Conservation (phyloP, 2,113 vertebrate species). For the Brienomyrus longianalis region DNA sequence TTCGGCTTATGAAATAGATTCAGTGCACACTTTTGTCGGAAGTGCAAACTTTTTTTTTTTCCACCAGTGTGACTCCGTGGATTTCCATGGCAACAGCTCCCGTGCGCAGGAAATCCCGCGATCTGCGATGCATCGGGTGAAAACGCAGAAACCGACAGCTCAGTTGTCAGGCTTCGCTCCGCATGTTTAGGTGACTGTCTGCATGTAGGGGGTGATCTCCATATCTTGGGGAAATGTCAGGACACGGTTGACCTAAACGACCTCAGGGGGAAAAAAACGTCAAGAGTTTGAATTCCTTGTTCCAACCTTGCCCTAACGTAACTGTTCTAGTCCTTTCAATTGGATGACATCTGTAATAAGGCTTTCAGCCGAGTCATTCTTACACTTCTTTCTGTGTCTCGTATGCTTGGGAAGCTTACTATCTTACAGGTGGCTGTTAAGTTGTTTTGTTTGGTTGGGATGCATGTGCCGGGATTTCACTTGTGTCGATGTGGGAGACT, state of each 20-base stretch:
- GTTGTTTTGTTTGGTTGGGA: background rate
- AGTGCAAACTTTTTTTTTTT: background rate
- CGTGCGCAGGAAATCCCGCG: background rate
- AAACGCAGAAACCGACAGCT: background rate
- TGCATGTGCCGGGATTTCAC: background rate
- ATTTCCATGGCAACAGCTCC: slow-evolving; percentile 16
- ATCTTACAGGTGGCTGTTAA: background rate
- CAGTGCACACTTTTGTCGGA: background rate
- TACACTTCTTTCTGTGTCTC: background rate
- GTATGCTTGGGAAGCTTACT: background rate
- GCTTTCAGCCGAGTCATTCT: background rate
- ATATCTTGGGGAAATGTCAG: background rate
- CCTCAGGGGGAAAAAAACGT: background rate
- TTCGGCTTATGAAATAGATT: slow-evolving; percentile 16
- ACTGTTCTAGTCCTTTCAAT: background rate
- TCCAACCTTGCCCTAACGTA: background rate
- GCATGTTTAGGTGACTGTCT: background rate
- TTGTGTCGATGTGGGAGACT: background rate
- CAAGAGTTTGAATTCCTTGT: background rate
- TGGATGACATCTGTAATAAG: background rate
- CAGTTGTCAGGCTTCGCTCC: background rate
- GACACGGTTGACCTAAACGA: background rate
- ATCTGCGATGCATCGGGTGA: background rate
- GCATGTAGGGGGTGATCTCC: background rate
- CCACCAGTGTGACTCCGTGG: background rate